Conservation (phyloP, 2,888 invertebrate species). For the Drosophila nr. perissopoda region DNA sequence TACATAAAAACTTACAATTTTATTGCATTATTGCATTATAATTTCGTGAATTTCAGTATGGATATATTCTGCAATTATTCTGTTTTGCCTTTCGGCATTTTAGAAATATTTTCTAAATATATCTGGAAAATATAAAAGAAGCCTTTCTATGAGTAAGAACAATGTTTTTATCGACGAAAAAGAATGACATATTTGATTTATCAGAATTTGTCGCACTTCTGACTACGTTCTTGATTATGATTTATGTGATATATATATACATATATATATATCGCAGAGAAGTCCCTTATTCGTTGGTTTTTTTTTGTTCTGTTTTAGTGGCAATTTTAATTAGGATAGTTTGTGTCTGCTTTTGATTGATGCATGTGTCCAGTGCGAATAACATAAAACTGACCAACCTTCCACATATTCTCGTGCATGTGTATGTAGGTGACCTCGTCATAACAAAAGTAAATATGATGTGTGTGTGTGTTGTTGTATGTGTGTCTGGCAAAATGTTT, state of each 20-base stretch:
- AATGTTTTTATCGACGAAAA: too few species aligned
- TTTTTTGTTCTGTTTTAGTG: background rate
- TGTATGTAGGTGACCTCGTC: background rate
- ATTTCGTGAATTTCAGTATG: background rate
- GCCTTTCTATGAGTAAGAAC: too few species aligned
- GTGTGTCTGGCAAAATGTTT: background rate
- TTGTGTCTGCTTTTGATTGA: constrained; percentile 13
- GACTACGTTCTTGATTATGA: constrained; percentile 5
- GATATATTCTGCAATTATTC: background rate
- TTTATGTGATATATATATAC: background rate
- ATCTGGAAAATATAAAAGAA: too few species aligned
- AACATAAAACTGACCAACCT: background rate
- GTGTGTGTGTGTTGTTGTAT: background rate
- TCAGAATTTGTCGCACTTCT: background rate
- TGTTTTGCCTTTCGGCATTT: background rate
- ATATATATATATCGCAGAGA: background rate
- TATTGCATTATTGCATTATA: background rate
- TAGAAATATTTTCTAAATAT: background rate
- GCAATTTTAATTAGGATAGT: constrained; percentile 10
- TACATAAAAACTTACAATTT: accelerated
- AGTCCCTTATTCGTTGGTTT: background rate
- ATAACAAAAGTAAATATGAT: background rate
- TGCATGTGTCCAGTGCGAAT: constrained; percentile 7
- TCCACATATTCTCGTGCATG: background rate
- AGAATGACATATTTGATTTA: background rate